Evolutionary conservation across 2,113 vertebrate species (phyloP).

Genomic region (Brienomyrus brachyistius): DNA sequence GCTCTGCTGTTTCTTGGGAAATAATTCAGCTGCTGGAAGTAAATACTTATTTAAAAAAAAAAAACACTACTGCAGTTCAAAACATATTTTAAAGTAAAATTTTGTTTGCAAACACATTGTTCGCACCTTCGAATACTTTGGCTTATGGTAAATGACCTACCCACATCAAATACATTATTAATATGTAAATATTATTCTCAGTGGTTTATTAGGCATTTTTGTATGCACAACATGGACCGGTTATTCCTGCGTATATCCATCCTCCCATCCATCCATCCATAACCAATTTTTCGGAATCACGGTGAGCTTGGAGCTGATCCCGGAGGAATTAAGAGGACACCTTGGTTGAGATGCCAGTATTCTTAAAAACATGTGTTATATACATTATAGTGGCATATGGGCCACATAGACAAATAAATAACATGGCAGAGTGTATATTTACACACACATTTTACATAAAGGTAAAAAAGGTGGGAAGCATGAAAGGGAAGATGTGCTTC

Average conservation of each 20-base stretch:
- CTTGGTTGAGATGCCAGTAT: not conserved
- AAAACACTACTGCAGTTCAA: not conserved
- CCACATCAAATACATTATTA: not conserved
- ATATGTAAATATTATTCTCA: not conserved
- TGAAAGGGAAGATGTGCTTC: not conserved
- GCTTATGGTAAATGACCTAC: not conserved
- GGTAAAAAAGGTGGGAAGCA: not conserved
- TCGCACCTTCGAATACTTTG: not conserved
- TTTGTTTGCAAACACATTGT: not conserved
- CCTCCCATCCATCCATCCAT: not conserved
- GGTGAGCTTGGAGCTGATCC: not conserved
- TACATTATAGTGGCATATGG: not conserved
- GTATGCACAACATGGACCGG: not conserved
- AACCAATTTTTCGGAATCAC: not conserved
- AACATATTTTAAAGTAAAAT: slow-evolving; percentile 1
- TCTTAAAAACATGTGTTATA: not conserved
- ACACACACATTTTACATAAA: not conserved
- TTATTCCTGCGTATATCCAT: not conserved
- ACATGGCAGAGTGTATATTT: not conserved
- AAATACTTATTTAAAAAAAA: not conserved
- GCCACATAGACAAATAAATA: not conserved
- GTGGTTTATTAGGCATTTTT: not conserved
- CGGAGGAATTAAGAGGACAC: not conserved
- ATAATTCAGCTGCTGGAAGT: not conserved
- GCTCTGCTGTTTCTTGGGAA: not conserved